Evolutionary conservation across 2,888 invertebrate species (phyloP), one percentile per base, ranked within the genome.

Genomic region (Nycteola revayana): DNA sequence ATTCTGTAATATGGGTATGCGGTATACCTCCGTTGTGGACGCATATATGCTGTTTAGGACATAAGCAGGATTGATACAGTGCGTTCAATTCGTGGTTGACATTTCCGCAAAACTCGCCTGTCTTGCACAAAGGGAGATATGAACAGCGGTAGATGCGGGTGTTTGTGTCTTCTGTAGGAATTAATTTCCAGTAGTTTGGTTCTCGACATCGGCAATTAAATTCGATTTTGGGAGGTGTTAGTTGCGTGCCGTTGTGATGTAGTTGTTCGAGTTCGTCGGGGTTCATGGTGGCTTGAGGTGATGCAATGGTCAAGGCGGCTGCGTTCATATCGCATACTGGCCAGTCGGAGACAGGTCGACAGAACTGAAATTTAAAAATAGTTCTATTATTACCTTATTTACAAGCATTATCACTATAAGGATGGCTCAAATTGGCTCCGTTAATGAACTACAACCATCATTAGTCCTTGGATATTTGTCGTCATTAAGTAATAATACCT

Each of bases 51-150:
- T 86, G 84, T 37, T 67, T 66, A 0, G 93, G 93, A 47, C 93
- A 93, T 10, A 90, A 75, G 44, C 93, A 93, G 4, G 86, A 89
- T 56, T 93, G 92, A 60, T 92, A 92, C 7, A 91, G 75, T 4
- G 92, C 90, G 40, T 88, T 90, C 5, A 90, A 63, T 49, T 92
- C 91, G n/a, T 79, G 69, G 51, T 90, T 83, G 5, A 93, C 89
- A 39, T 91, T 82, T 0, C 93, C 93, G 58, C 93, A 93, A 54
- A 90, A 90, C 21, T 93, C 91, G 0, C 79, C 77, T 0, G 78
- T 67, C 9, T 80, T 75, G 56, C 93, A 93, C 21, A 79, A 66
- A 3, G 78, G 78, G 39, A 92, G 69, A 55, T 90, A 73, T 2
- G 76, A 64, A 49, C 92, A 92, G 42, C 74, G 75, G 43, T 90